Evolutionary conservation across 2,888 invertebrate species (phyloP).

Genomic region (Heliconius ismenius): DNA sequence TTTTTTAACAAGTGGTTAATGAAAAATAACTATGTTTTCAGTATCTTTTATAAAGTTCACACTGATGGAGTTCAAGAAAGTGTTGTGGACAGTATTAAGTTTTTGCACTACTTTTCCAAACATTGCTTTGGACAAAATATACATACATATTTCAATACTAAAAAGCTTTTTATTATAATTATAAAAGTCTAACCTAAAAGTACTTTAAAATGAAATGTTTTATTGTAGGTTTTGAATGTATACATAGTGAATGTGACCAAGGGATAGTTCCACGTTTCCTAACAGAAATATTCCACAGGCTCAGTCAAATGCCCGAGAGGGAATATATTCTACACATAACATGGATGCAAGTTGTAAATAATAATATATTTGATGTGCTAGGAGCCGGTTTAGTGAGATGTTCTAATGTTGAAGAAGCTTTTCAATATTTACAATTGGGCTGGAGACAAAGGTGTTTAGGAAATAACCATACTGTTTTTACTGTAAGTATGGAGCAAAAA

Average conservation of each 20-base stretch:
- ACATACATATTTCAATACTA: not conserved
- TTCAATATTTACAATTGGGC: constrained; percentile 86
- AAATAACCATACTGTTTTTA: constrained; percentile 86
- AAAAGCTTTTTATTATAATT: not conserved
- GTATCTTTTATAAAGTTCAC: no score
- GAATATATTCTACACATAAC: constrained; percentile 86
- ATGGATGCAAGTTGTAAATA: constrained; percentile 88
- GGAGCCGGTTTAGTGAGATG: constrained; percentile 80
- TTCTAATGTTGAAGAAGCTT: constrained; percentile 87
- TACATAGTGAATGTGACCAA: constrained; percentile 86
- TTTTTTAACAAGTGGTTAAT: no score
- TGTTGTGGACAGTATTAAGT: no score
- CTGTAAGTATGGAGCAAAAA: constrained; percentile 87
- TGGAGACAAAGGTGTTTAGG: constrained; percentile 81
- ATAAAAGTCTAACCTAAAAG: not conserved
- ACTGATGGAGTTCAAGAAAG: no score
- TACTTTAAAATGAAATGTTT: constrained; percentile 16
- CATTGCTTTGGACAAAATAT: not conserved
- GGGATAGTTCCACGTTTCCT: constrained; percentile 87
- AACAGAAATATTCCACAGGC: constrained; percentile 86
- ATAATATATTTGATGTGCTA: constrained; percentile 83
- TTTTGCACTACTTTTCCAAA: no score
- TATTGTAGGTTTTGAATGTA: constrained; percentile 76
- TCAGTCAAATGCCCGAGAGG: constrained; percentile 84
- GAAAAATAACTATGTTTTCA: no score